Evolutionary conservation across 1,140 invertebrate genomes (phyloP).

Genomic region (Conopomorpha cramerella): DNA sequence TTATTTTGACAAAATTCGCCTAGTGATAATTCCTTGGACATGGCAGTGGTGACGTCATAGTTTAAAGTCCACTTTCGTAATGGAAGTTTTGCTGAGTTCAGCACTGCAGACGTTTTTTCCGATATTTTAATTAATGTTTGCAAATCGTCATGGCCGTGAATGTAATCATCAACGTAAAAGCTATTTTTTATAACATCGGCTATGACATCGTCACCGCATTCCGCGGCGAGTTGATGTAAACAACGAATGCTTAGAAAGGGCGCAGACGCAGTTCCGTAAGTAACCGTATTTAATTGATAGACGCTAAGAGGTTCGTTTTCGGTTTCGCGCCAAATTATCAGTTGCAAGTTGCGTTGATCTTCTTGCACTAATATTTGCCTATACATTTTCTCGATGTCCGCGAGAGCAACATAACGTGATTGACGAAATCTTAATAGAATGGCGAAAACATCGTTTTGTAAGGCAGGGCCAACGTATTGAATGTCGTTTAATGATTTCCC

Average conservation of each 20-base stretch:
- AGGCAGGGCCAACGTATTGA: constrained; percentile 15
- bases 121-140: neutral
- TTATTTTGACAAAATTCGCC: constrained; percentile 1
- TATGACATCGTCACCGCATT: constrained; percentile 6
- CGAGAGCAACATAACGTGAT: constrained; percentile 18
- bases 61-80: constrained; percentile 4
- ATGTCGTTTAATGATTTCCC: constrained; percentile 19
- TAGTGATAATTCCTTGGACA: neutral
- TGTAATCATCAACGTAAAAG: constrained; percentile 3
- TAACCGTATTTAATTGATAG: constrained; percentile 19
- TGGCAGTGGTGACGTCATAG: neutral
- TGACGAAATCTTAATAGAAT: constrained; percentile 21
- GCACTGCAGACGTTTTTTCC: neutral
- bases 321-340: constrained; percentile 26
- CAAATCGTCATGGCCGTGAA: neutral
- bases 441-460: constrained; percentile 21
- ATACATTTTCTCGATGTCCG: constrained; percentile 45
- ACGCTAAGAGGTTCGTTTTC: constrained; percentile 7
- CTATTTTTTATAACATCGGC: neutral
- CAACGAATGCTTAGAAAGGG: constrained; percentile 20
- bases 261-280: constrained; percentile 23
- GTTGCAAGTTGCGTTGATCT: constrained; percentile 22
- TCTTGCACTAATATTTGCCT: constrained; percentile 18
- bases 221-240: constrained; percentile 19
- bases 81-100: neutral